Evolutionary conservation across 2,888 invertebrate species (phyloP), one percentile per base, ranked within the genome.

Genomic region (Xanthorhoe designata): DNA sequence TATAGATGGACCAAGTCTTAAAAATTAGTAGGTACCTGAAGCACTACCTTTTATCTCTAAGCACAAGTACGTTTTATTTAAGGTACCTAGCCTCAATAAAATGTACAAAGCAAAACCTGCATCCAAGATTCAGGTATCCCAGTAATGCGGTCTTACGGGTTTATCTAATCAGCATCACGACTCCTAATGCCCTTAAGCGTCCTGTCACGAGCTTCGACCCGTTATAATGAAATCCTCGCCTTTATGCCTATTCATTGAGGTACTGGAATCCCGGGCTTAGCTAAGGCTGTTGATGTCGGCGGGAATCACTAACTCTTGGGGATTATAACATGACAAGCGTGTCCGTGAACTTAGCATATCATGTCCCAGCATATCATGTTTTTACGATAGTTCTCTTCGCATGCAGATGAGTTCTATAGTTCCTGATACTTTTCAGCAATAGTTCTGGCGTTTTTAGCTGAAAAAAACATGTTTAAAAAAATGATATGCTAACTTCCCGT

Each of bases 81-180:
- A n/a, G 24, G 24, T 24, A 24, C 24, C 8, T 32, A 32, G 7
- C 35, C 35, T 35, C 35, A 35, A 9, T 13, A 38, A 7, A 38
- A 42, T 13, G 13, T 42, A 42, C n/a, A 58, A 24, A 58, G 35
- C n/a, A 38, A 38, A 50, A 35, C 55, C 42, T 57, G 35, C 18
- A 24, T 32, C 10, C 53, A 38, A 57, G 19, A 49, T 24, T 50
- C 49, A 52, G 57, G 47, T 60, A 64, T 64, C 42, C 61, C 13
- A 68, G 57, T 53, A 64, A 64, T 68, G 68, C 61, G 18, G 64
- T 61, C 57, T 49, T 50, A 53, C 67, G 10, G 50, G 53, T 61
- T 49, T 61, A 57, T 64, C 61, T 60, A 61, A 64, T 68, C 64
- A 53, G 60, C 29, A 55, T 59, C 55, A 5, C 29, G 17, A 29